phyloP scores from a whole-genome alignment of 2,888 invertebrate genomes.

The Herminia tarsipennalis region DNA sequence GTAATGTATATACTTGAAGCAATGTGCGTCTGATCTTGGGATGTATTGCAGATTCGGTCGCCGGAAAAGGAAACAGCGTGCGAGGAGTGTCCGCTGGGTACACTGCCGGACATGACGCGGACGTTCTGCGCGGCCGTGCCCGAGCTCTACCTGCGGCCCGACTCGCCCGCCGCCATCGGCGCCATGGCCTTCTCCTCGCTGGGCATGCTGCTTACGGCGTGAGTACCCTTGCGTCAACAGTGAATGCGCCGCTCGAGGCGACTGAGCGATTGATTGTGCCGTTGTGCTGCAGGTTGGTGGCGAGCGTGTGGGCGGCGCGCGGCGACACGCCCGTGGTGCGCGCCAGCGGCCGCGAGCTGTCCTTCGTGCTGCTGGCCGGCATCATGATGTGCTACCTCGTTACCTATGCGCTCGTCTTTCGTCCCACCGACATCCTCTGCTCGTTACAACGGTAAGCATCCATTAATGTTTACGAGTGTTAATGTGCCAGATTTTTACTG shows the following conservation, averaged over 20 bases:
- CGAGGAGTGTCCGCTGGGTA: constrained; percentile 91
- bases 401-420: constrained; percentile 95
- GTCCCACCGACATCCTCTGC: constrained; percentile 94
- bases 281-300: constrained; percentile 83
- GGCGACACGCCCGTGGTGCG: constrained; percentile 98
- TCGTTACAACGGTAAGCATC: constrained; percentile 92
- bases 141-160: constrained; percentile 91
- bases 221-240: constrained; percentile 46
- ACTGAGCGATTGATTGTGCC: neutral
- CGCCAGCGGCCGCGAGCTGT: constrained; percentile 95
- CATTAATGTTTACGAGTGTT: too few relatives aligned
- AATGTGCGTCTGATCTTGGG: neutral
- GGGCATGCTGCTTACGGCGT: constrained; percentile 92
- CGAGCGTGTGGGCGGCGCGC: constrained; percentile 91
- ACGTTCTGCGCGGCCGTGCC: constrained; percentile 90
- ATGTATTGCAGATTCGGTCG: constrained; percentile 88
- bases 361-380: constrained; percentile 95
- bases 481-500: too few relatives aligned
- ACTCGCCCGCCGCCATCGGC: constrained; percentile 95
- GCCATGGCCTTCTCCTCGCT: constrained; percentile 95
- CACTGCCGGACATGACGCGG: constrained; percentile 91
- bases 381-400: constrained; percentile 96
- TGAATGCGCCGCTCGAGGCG: neutral
- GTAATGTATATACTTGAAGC: neutral
- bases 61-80: constrained; percentile 93